phyloP scores from a whole-genome alignment of 2,888 invertebrate genomes.

The Ophioninae sp. region DNA sequence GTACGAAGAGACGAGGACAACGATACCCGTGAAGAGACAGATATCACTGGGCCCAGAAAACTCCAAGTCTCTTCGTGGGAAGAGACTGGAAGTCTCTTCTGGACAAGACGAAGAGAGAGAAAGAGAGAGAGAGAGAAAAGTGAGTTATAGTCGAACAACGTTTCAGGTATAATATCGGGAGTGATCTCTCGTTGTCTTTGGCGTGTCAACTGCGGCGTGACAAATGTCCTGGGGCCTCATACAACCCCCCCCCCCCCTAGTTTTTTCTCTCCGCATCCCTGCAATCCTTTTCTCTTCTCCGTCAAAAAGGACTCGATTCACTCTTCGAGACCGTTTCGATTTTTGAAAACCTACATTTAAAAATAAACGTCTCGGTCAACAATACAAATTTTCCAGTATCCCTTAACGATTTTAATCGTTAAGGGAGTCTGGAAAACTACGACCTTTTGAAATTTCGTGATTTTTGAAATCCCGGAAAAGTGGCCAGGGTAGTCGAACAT shows the following conservation, averaged over 20 bases:
- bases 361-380: too few relatives aligned
- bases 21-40: conserved; percentile 56
- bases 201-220: conserved; percentile 71
- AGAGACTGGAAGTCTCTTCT: not conserved
- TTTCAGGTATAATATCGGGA: conserved; percentile 68
- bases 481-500: too few relatives aligned
- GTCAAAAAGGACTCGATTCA: too few relatives aligned
- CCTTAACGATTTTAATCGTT: too few relatives aligned
- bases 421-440: too few relatives aligned
- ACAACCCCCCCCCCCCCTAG: conserved; percentile 1
- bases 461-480: too few relatives aligned
- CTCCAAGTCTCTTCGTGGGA: conserved; percentile 35
- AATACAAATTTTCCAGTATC: too few relatives aligned
- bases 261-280: too few relatives aligned
- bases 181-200: conserved; percentile 73
- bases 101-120: not conserved
- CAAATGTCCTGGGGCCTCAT: conserved; percentile 69
- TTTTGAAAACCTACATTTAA: too few relatives aligned
- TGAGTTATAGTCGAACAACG: conserved; percentile 64
- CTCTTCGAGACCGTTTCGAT: too few relatives aligned
- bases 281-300: too few relatives aligned
- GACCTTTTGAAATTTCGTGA: too few relatives aligned
- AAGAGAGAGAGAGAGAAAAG: conserved; percentile 22
- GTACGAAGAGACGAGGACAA: conserved; percentile 49
- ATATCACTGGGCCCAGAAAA: conserved; percentile 45